These are phyloP conservation scores for Podargus strigoides DNA, from an alignment of 2,797 vertebrate genomes.

Conservation along the genomic window DNA sequence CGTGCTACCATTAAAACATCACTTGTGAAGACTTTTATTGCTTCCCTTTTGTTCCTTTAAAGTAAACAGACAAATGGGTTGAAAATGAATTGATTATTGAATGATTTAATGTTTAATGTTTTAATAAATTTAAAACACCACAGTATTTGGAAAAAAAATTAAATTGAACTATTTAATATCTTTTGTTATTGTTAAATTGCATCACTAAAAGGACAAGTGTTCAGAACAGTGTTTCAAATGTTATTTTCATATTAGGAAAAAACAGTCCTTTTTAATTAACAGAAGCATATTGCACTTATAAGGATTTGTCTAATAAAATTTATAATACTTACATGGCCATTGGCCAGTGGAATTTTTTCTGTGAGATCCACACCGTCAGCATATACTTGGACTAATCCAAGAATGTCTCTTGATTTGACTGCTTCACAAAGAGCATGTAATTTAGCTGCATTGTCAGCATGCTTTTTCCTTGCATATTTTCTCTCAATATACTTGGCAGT, in stretches of 20 bases:
- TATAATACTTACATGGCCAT: constrained; percentile 87
- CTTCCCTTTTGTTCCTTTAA: background rate
- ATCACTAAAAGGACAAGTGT: background rate
- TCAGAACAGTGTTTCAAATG: background rate
- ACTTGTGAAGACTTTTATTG: background rate
- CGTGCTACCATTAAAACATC: background rate
- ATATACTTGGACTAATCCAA: constrained; percentile 91
- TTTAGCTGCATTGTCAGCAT: constrained; percentile 77
- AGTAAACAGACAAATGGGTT: background rate
- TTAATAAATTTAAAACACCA: background rate
- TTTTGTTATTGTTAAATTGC: background rate
- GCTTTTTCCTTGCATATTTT: constrained; percentile 86
- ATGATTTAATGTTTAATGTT: background rate
- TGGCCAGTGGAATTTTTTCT: constrained; percentile 93
- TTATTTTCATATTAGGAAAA: background rate
- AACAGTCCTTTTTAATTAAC: background rate
- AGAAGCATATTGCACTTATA: background rate
- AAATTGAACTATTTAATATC: background rate
- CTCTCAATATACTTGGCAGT: constrained; percentile 95
- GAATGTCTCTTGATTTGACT: constrained; percentile 91
- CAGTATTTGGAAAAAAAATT: background rate
- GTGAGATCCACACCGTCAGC: constrained; percentile 94
- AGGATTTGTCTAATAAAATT: background rate
- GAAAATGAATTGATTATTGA: background rate
- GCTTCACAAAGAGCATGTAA: constrained; percentile 91